phyloP scores from a whole-genome alignment of 2,888 invertebrate genomes.

The Cheilosia variabilis region DNA sequence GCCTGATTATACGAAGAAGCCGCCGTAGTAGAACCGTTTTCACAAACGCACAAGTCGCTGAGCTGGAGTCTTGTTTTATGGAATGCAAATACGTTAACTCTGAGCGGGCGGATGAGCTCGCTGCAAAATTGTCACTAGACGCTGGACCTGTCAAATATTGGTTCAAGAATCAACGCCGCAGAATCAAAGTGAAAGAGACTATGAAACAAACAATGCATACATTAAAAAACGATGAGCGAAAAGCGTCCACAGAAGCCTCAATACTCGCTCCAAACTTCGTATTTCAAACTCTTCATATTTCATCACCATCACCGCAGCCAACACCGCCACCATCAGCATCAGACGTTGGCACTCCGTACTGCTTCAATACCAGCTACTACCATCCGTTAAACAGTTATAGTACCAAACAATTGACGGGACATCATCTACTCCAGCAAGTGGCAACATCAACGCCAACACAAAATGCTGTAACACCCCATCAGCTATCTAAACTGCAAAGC shows the following conservation, averaged over 20 bases:
- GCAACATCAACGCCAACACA: conserved; percentile 16
- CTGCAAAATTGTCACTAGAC: conserved; percentile 78
- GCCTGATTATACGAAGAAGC: conserved; percentile 79
- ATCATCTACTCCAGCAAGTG: conserved; percentile 6
- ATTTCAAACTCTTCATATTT: not conserved
- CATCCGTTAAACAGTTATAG: not conserved
- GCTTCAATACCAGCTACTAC: conserved; percentile 1
- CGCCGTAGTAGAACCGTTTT: conserved; percentile 80
- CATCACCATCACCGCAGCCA: conserved; percentile 2
- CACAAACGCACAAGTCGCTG: conserved; percentile 79
- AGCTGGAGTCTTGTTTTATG: conserved; percentile 79
- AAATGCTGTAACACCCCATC: not conserved
- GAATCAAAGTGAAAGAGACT: conserved; percentile 78
- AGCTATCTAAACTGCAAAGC: not conserved
- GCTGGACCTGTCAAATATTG: conserved; percentile 80
- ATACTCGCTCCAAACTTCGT: not conserved
- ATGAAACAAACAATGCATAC: not conserved
- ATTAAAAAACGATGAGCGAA: not conserved
- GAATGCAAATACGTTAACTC: conserved; percentile 79
- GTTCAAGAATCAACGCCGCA: conserved; percentile 81
- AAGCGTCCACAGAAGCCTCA: not conserved
- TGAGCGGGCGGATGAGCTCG: conserved; percentile 78
- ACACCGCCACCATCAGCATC: conserved; percentile 25
- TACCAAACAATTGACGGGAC: not conserved
- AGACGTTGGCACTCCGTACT: conserved; percentile 9